A percentile compares a stretch with the other conserved stretches of the same genome.
Conservation (phyloP, 2,797 vertebrate genomes). For the Neopelma chrysocephalum region DNA sequence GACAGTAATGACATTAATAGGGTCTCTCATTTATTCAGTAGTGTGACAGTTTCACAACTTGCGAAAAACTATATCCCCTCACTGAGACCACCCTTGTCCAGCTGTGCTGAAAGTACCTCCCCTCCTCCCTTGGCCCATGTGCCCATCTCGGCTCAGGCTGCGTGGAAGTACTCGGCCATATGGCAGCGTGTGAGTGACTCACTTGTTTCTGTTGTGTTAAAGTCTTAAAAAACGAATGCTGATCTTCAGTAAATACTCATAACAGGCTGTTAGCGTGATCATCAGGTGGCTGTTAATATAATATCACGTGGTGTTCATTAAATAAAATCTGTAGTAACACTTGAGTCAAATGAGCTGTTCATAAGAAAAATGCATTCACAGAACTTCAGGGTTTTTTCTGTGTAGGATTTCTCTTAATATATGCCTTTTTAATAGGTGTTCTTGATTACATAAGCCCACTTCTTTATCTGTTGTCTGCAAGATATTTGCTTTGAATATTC, state of each 20-base stretch:
- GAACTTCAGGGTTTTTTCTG: neutral
- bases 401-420: neutral
- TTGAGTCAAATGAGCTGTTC: neutral
- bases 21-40: neutral
- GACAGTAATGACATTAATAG: rapidly evolving
- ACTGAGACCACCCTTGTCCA: neutral
- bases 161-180: rapidly evolving
- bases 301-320: neutral
- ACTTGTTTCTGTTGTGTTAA: neutral
- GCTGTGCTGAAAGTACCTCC: neutral
- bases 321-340: neutral
- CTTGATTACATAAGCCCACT: neutral
- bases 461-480: neutral
- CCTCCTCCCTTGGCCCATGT: rapidly evolving
- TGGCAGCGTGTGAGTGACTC: rapidly evolving
- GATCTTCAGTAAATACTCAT: neutral
- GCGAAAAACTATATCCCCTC: rapidly evolving
- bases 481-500: neutral
- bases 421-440: neutral
- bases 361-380: neutral
- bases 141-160: rapidly evolving
- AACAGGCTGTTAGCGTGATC: neutral
- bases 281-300: neutral
- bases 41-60: neutral
- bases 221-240: neutral